Percentiles rank a stretch among this genome's conserved stretches.
Evolutionary conservation across 2,888 invertebrate species (phyloP).

Genomic region (Thecocarcelia acutangulata): DNA sequence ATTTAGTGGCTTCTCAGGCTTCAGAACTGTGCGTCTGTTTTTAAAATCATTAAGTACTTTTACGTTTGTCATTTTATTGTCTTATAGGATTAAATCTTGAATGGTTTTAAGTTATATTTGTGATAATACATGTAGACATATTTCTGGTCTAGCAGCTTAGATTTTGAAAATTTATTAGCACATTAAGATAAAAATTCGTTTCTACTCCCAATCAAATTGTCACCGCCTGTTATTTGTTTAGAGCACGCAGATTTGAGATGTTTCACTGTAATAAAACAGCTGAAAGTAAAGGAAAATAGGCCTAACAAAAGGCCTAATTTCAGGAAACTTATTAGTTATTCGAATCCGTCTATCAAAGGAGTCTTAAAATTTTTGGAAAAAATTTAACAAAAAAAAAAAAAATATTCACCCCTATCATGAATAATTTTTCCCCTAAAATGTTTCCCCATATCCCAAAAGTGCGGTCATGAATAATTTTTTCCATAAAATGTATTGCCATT

Average conservation of each 20-base stretch:
- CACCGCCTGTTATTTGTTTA: conserved; percentile 50
- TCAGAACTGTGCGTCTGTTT: background rate
- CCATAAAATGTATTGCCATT: too few species aligned
- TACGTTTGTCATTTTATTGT: conserved; percentile 42
- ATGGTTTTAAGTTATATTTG: conserved; percentile 27
- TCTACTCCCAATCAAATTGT: conserved; percentile 58
- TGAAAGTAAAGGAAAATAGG: too few species aligned
- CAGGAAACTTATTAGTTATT: too few species aligned
- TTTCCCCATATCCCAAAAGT: too few species aligned
- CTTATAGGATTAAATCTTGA: conserved; percentile 47
- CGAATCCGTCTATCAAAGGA: too few species aligned
- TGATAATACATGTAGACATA: conserved; percentile 54
- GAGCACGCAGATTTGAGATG: background rate
- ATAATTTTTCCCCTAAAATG: too few species aligned
- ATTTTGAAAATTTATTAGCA: conserved; percentile 79
- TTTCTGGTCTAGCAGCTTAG: conserved; percentile 74
- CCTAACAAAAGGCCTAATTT: too few species aligned
- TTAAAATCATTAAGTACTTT: conserved; percentile 45
- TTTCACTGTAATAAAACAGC: background rate
- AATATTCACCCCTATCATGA: too few species aligned
- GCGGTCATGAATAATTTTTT: too few species aligned
- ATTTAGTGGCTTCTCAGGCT: conserved; percentile 19
- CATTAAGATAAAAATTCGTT: conserved; percentile 78
- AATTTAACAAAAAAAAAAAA: too few species aligned
- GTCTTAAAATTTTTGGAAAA: too few species aligned